Conservation (phyloP, 2,113 vertebrate genomes). For the Channa argus region DNA sequence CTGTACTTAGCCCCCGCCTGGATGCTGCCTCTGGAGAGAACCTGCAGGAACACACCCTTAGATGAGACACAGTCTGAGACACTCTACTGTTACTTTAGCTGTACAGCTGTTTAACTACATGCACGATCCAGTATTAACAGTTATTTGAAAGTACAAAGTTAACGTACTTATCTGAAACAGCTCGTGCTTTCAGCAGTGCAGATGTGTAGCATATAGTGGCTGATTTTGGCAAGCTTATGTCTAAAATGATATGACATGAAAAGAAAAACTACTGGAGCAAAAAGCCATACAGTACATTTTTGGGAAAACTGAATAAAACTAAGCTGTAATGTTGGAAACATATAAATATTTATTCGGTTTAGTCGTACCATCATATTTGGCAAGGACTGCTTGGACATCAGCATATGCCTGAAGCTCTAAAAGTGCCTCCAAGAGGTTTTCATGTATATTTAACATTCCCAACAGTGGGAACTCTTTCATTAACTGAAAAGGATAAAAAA, state of each 20-base stretch:
- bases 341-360: background rate
- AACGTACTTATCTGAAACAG: slow-evolving; percentile 97
- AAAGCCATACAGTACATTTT: background rate
- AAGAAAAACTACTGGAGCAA: background rate
- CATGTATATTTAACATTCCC: slow-evolving; percentile 99
- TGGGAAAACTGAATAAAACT: background rate
- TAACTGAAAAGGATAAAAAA: slow-evolving; percentile 82
- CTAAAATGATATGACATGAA: slow-evolving; percentile 71
- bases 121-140: background rate
- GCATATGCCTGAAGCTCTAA: slow-evolving; percentile 98
- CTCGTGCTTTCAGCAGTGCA: slow-evolving; percentile 97
- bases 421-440: slow-evolving; percentile 97
- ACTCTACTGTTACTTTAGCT: background rate
- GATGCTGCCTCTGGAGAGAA: slow-evolving; percentile 98
- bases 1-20: slow-evolving; percentile 95
- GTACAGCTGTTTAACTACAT: background rate
- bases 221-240: slow-evolving; percentile 99
- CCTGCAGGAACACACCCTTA: slow-evolving; percentile 74
- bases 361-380: slow-evolving; percentile 95
- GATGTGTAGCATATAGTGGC: slow-evolving; percentile 99
- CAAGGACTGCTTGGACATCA: slow-evolving; percentile 97
- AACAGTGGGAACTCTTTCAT: slow-evolving; percentile 99
- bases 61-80: background rate
- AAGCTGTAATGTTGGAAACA: background rate
- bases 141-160: background rate